Evolutionary conservation across 2,797 vertebrate genomes (phyloP).

Genomic region (Chromobotia macracanthus): DNA sequence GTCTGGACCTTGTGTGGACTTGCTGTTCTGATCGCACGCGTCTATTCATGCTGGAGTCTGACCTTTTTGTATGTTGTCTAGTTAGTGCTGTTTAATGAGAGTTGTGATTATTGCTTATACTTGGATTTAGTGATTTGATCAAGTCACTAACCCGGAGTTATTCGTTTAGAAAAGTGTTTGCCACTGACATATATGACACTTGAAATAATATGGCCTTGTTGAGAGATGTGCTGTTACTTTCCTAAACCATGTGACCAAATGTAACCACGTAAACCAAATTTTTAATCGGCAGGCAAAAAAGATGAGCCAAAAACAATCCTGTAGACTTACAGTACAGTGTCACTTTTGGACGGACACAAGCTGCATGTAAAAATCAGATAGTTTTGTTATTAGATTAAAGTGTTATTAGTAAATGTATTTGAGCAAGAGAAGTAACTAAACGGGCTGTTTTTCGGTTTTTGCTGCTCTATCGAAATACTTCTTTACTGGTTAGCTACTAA

Average conservation of each 20-base stretch:
- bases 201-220: too few relatives aligned
- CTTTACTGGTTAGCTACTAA: not conserved
- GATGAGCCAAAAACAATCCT: too few relatives aligned
- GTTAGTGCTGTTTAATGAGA: not conserved
- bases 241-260: too few relatives aligned
- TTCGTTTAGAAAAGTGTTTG: too few relatives aligned
- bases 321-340: too few relatives aligned
- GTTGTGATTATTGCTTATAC: not conserved
- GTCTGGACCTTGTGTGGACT: not conserved
- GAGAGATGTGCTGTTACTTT: too few relatives aligned
- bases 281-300: too few relatives aligned
- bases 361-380: too few relatives aligned
- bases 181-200: too few relatives aligned
- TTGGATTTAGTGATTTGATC: not conserved
- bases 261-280: too few relatives aligned
- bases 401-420: not conserved
- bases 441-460: not conserved
- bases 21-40: not conserved
- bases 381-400: too few relatives aligned
- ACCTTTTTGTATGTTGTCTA: not conserved
- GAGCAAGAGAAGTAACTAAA: not conserved
- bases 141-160: not conserved
- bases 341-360: too few relatives aligned
- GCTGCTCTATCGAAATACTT: not conserved
- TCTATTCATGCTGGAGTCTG: not conserved